phyloP scores from a whole-genome alignment of 2,888 invertebrate genomes.

The Troides helena region DNA sequence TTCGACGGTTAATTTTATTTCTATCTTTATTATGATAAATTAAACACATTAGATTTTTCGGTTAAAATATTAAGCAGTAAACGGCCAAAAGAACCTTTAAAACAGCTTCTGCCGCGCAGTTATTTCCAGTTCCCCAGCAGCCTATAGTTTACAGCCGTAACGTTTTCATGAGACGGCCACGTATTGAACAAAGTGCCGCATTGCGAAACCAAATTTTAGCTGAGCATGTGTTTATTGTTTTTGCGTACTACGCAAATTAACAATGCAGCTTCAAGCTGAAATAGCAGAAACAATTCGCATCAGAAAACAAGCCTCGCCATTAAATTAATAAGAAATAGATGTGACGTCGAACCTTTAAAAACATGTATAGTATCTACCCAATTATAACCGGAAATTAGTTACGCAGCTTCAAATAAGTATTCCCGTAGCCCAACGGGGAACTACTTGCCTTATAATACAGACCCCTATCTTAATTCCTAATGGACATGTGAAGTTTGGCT shows the following conservation, averaged over 20 bases:
- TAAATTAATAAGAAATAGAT: not conserved
- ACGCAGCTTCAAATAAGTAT: too few species aligned
- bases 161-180: constrained; percentile 15
- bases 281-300: not conserved
- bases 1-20: too few species aligned
- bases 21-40: too few species aligned
- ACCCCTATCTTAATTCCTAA: too few species aligned
- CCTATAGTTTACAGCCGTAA: constrained; percentile 9
- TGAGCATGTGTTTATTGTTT: constrained; percentile 6
- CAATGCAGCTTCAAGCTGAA: not conserved
- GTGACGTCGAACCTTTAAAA: not conserved
- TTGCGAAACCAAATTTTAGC: constrained; percentile 17
- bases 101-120: not conserved
- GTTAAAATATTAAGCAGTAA: not conserved
- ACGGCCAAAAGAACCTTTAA: not conserved
- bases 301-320: not conserved
- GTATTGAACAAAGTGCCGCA: constrained; percentile 19
- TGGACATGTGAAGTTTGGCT: too few species aligned
- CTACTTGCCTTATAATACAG: too few species aligned
- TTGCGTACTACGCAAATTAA: constrained; percentile 1
- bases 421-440: too few species aligned
- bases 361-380: too few species aligned
- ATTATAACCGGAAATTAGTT: too few species aligned
- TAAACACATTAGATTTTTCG: not conserved
- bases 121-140: constrained; percentile 1